Evolutionary conservation across 2,888 invertebrate species (phyloP).

Genomic region (Agonopterix subpropinquella): DNA sequence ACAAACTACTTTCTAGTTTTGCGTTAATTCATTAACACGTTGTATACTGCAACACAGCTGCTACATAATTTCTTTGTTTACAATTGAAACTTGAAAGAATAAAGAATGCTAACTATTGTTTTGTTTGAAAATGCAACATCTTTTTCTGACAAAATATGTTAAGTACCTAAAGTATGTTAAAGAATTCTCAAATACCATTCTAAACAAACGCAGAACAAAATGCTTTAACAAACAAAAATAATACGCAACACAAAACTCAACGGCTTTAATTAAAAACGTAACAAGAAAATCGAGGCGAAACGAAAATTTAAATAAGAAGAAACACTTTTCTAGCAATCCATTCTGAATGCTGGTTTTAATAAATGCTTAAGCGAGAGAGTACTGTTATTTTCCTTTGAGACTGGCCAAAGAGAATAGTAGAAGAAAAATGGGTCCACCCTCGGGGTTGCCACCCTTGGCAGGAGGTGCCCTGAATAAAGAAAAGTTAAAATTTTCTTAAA

Average conservation of each 20-base stretch:
- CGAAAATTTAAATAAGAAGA: slow-evolving; percentile 24
- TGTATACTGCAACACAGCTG: too few relatives aligned
- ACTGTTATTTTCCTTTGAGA: slow-evolving; percentile 67
- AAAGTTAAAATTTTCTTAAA: slow-evolving; percentile 75
- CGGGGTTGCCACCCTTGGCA: slow-evolving; percentile 16
- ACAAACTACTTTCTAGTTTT: too few relatives aligned
- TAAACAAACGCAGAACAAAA: neutral
- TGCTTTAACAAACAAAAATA: neutral
- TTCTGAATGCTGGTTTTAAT: slow-evolving; percentile 66
- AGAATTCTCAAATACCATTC: too few relatives aligned
- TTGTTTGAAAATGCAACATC: too few relatives aligned
- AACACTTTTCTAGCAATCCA: slow-evolving; percentile 58
- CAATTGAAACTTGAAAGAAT: too few relatives aligned
- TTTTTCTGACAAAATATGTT: too few relatives aligned
- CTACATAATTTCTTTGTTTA: too few relatives aligned
- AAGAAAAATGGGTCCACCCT: slow-evolving; percentile 54
- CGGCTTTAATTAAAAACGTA: slow-evolving; percentile 8
- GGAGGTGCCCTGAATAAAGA: slow-evolving; percentile 65
- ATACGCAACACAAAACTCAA: neutral
- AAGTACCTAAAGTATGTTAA: too few relatives aligned
- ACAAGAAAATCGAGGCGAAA: neutral
- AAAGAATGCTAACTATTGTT: too few relatives aligned
- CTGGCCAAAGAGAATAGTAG: slow-evolving; percentile 66
- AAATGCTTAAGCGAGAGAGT: slow-evolving; percentile 62
- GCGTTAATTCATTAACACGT: too few relatives aligned